Evolutionary conservation across 2,113 vertebrate species (phyloP).

Genomic region (Microcebus griseorufus): DNA sequence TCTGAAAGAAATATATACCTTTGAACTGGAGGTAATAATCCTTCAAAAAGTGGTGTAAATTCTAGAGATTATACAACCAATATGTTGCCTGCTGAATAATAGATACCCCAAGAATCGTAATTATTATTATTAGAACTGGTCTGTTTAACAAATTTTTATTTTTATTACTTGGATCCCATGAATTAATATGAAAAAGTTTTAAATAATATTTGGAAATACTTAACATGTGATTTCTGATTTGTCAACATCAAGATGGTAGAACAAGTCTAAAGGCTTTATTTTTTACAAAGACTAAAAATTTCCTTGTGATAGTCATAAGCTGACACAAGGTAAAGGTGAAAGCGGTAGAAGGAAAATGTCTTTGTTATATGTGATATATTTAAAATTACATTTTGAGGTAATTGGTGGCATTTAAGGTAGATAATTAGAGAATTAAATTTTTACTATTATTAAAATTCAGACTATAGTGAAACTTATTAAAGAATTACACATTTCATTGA

Average conservation of each 20-base stretch:
- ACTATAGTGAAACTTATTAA: not conserved
- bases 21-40: not conserved
- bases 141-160: not conserved
- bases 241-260: not conserved
- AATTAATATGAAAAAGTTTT: not conserved
- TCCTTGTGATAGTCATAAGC: not conserved
- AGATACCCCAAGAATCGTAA: not conserved
- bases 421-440: slow-evolving; percentile 21
- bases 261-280: not conserved
- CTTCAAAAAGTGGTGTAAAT: not conserved
- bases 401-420: not conserved
- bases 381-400: not conserved
- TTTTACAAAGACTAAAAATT: not conserved
- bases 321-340: not conserved
- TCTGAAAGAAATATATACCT: not conserved
- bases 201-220: not conserved
- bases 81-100: not conserved
- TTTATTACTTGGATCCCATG: not conserved
- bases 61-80: not conserved
- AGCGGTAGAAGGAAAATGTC: not conserved
- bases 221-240: not conserved
- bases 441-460: not conserved
- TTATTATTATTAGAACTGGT: not conserved
- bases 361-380: not conserved
- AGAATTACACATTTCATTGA: not conserved